Conservation (phyloP, 2,888 invertebrate genomes). For the Matsumyia berberina region DNA sequence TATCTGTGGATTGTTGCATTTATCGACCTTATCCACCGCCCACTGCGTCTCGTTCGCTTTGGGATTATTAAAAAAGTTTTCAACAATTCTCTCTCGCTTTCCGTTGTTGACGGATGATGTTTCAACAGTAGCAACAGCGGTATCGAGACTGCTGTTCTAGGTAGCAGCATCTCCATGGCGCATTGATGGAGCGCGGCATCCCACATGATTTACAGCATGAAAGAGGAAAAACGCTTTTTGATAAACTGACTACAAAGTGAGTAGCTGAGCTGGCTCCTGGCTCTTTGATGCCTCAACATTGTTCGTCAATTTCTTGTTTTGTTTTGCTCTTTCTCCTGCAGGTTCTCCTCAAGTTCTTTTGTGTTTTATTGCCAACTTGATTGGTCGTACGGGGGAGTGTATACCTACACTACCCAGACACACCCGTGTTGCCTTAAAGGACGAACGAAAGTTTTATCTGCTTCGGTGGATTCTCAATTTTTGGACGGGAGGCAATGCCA, state of each 20-base stretch:
- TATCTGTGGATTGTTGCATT: conserved; percentile 18
- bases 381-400: conserved; percentile 26
- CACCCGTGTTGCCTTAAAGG: neutral
- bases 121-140: conserved; percentile 29
- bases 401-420: neutral
- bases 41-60: conserved; percentile 3
- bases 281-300: conserved; percentile 11
- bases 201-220: conserved; percentile 36
- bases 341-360: neutral
- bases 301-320: conserved; percentile 34
- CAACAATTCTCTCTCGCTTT: conserved; percentile 32
- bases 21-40: neutral
- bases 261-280: conserved; percentile 3
- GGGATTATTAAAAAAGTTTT: conserved; percentile 60
- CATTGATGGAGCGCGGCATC: conserved; percentile 24
- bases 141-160: neutral
- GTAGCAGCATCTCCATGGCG: conserved; percentile 10
- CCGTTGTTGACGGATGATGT: conserved; percentile 45
- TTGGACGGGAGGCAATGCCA: neutral
- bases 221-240: conserved; percentile 10
- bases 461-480: conserved; percentile 1
- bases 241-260: conserved; percentile 37
- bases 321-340: neutral
- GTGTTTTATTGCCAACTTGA: conserved; percentile 23
- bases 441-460: conserved; percentile 3